These are phyloP conservation scores for Aporrectodea caliginosa DNA, from an alignment of 1,140 invertebrate species.

Conservation along the genomic window DNA sequence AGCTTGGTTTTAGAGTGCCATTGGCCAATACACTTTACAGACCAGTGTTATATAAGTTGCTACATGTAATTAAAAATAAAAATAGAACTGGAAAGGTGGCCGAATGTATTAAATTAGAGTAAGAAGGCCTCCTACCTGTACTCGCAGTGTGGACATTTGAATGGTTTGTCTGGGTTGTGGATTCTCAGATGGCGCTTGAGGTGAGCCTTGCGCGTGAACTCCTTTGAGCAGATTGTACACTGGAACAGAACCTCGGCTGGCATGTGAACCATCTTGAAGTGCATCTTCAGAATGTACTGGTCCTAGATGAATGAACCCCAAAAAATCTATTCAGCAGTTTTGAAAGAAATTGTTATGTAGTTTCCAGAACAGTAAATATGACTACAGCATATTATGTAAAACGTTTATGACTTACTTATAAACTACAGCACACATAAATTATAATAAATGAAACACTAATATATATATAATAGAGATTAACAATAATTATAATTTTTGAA, in stretches of 20 bases:
- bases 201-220: slow-evolving; percentile 56
- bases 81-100: too few relatives aligned
- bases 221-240: slow-evolving; percentile 53
- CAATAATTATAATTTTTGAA: neutral
- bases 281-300: slow-evolving; percentile 57
- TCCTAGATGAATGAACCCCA: slow-evolving; percentile 41
- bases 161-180: slow-evolving; percentile 55
- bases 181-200: slow-evolving; percentile 55
- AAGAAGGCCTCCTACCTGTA: slow-evolving; percentile 50
- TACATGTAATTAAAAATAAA: too few relatives aligned
- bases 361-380: too few relatives aligned
- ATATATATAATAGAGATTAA: neutral
- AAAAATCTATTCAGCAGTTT: neutral
- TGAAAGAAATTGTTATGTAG: neutral
- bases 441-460: neutral
- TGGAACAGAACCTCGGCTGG: slow-evolving; percentile 55
- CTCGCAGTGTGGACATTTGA: slow-evolving; percentile 55
- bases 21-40: too few relatives aligned
- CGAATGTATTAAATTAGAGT: too few relatives aligned
- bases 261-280: slow-evolving; percentile 57
- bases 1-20: too few relatives aligned
- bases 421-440: neutral
- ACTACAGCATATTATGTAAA: too few relatives aligned
- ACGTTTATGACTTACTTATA: too few relatives aligned
- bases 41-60: too few relatives aligned